These are phyloP conservation scores for Electrona antarctica DNA, from an alignment of 2,113 vertebrate species.

Conservation along the genomic window DNA sequence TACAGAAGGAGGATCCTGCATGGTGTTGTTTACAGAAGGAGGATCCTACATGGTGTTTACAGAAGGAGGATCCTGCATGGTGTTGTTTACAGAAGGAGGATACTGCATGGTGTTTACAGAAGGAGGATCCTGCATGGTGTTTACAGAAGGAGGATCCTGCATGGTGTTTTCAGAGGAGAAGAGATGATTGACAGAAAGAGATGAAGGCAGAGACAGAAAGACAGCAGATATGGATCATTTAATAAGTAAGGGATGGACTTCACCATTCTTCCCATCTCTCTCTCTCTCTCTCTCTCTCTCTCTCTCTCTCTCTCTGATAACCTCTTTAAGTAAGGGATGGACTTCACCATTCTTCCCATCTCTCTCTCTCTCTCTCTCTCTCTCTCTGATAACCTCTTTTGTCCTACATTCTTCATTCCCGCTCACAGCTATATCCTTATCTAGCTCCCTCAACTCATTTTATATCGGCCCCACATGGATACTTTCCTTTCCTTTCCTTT, in stretches of 20 bases:
- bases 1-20: constrained; percentile 1
- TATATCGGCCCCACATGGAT: not conserved
- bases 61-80: constrained; percentile 5
- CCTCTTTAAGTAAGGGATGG: not conserved
- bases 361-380: no score
- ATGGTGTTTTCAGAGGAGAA: constrained; percentile 4
- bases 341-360: not conserved
- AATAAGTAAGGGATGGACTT: not conserved
- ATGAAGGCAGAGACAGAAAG: not conserved
- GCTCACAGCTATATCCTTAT: constrained; percentile 9
- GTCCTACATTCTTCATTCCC: constrained; percentile 4
- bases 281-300: no score
- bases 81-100: constrained; percentile 9
- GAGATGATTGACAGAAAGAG: not conserved
- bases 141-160: constrained; percentile 11
- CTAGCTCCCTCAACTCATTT: constrained; percentile 29
- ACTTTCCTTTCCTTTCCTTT: no score
- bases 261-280: not conserved
- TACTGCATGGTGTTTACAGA: constrained; percentile 16
- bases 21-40: constrained; percentile 8
- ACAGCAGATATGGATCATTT: not conserved
- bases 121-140: constrained; percentile 2
- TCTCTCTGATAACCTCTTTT: not conserved
- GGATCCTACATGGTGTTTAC: constrained; percentile 17
- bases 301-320: not conserved